Conservation (phyloP, 2,888 invertebrate genomes). For the Escarpia spicata region DNA sequence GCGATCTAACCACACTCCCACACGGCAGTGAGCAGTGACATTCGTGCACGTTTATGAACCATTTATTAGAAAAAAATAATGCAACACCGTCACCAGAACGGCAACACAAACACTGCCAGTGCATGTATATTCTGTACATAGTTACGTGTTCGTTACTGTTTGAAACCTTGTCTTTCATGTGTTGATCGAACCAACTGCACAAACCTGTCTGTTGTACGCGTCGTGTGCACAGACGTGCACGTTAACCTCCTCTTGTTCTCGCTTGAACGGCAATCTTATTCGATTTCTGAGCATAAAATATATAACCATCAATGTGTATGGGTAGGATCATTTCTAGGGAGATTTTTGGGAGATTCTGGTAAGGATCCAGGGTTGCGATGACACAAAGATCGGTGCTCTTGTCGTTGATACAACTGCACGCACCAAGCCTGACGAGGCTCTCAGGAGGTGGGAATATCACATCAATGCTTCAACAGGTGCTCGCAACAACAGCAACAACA, state of each 20-base stretch:
- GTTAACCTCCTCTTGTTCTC: slow-evolving; percentile 8
- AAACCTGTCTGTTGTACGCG: neutral
- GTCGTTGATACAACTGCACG: no score
- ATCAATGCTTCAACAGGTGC: neutral
- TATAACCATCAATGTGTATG: neutral
- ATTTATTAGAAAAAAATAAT: neutral
- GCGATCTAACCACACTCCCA: neutral
- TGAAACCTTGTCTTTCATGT: slow-evolving; percentile 16
- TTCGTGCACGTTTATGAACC: neutral
- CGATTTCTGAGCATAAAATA: slow-evolving; percentile 11
- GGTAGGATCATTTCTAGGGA: neutral
- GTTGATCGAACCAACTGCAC: slow-evolving; percentile 13
- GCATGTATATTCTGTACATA: slow-evolving; percentile 1
- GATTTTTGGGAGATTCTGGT: neutral
- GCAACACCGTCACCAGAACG: neutral
- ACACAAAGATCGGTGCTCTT: no score
- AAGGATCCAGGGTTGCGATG: neutral
- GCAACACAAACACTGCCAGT: neutral
- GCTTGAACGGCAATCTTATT: neutral
- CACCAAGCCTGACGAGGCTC: no score
- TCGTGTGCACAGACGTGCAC: neutral
- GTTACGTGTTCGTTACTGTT: neutral
- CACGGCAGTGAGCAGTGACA: neutral
- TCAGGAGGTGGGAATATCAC: neutral
- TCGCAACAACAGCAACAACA: neutral